Conservation (phyloP, 2,113 vertebrate genomes). For the Dipodomys stephensi region DNA sequence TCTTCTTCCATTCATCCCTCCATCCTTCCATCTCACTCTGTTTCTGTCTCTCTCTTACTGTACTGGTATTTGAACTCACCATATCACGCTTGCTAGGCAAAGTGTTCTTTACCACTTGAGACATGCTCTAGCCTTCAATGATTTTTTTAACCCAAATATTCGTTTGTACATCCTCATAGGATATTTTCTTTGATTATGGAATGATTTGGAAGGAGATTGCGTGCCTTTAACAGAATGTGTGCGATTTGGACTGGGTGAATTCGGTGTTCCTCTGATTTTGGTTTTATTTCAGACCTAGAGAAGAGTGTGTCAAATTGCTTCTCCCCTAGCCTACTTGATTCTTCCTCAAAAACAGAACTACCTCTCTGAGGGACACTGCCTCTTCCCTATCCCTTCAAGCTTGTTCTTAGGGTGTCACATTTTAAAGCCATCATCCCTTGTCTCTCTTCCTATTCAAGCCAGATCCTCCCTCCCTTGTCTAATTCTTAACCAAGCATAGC, state of each 20-base stretch:
- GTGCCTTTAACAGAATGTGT: too few relatives aligned
- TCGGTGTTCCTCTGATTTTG: neutral
- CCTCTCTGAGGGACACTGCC: constrained; percentile 19
- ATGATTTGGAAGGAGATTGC: too few relatives aligned
- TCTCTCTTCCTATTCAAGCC: constrained; percentile 81
- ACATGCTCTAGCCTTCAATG: too few relatives aligned
- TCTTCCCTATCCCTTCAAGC: constrained; percentile 76
- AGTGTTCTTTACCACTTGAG: too few relatives aligned
- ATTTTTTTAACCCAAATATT: constrained; percentile 11
- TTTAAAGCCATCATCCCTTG: constrained; percentile 74
- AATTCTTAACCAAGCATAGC: constrained; percentile 84
- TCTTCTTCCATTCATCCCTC: neutral
- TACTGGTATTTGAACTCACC: too few relatives aligned
- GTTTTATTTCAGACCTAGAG: constrained; percentile 23
- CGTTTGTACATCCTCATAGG: neutral
- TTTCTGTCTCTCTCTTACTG: too few relatives aligned
- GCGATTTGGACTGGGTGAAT: neutral
- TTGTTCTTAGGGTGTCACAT: constrained; percentile 78
- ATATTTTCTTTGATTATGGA: constrained; percentile 4
- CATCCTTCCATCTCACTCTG: neutral
- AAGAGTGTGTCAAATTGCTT: neutral
- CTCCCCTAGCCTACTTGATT: constrained; percentile 54
- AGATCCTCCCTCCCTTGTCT: constrained; percentile 84
- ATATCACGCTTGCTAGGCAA: too few relatives aligned
- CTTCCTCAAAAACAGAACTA: constrained; percentile 63